Evolutionary conservation across 2,113 vertebrate species (phyloP).

Genomic region (Leucoraja erinaceus): DNA sequence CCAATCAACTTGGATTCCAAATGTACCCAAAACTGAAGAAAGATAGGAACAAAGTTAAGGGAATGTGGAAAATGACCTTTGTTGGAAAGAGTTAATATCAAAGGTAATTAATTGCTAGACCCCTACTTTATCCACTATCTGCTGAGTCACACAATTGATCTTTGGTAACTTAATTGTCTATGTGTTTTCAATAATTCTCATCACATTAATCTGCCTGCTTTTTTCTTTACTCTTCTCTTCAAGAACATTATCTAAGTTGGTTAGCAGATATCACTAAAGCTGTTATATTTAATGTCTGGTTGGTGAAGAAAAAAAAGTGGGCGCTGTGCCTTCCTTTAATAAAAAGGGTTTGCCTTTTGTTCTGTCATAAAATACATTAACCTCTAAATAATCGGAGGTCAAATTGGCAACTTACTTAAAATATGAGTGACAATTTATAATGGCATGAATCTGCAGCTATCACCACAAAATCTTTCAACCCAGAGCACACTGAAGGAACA

Average conservation of each 20-base stretch:
- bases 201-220: neutral
- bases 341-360: neutral
- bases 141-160: neutral
- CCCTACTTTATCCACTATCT: neutral
- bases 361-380: neutral
- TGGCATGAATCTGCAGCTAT: neutral
- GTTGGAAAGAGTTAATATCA: neutral
- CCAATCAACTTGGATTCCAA: neutral
- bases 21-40: neutral
- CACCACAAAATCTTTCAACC: neutral
- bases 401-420: neutral
- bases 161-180: neutral
- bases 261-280: neutral
- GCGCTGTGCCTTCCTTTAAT: neutral
- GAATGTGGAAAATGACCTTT: neutral
- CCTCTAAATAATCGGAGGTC: neutral
- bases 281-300: neutral
- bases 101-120: neutral
- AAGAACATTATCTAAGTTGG: neutral
- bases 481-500: neutral
- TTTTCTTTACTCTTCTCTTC: neutral
- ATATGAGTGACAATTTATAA: neutral
- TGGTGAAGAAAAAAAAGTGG: neutral
- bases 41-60: neutral
- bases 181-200: neutral